Conservation (phyloP, 2,113 vertebrate genomes). For the Monopterus albus region DNA sequence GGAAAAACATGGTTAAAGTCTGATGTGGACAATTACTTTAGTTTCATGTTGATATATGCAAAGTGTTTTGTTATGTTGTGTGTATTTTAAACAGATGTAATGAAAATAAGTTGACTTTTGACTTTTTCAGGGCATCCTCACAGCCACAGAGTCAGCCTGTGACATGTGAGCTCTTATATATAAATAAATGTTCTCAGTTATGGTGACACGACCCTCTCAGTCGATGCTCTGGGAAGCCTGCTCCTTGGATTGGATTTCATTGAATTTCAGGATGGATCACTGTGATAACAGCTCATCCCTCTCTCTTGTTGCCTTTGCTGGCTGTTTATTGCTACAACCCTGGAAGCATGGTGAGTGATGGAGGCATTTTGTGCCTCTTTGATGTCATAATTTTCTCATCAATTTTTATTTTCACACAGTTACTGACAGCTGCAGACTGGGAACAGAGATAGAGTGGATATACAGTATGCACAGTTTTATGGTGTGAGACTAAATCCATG, state of each 20-base stretch:
- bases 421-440: background rate
- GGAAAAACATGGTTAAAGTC: no score
- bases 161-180: slow-evolving; percentile 18
- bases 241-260: slow-evolving; percentile 42
- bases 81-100: no score
- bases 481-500: background rate
- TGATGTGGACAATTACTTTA: no score
- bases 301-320: slow-evolving; percentile 4
- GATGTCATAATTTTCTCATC: slow-evolving; percentile 42
- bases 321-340: background rate
- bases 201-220: slow-evolving; percentile 24
- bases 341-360: slow-evolving; percentile 36
- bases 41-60: no score
- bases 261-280: slow-evolving; percentile 43
- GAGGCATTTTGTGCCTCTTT: slow-evolving; percentile 27
- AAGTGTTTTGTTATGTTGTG: no score
- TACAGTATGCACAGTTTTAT: background rate
- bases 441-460: background rate
- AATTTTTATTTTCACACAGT: slow-evolving; percentile 41
- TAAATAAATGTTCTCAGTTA: slow-evolving; percentile 30
- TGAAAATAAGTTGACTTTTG: background rate
- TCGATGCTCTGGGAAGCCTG: slow-evolving; percentile 2
- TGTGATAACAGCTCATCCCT: slow-evolving; percentile 6
- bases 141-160: background rate
- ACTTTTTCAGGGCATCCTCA: background rate